phyloP scores from a whole-genome alignment of 2,113 vertebrate species.

The Nesoenas mayeri region DNA sequence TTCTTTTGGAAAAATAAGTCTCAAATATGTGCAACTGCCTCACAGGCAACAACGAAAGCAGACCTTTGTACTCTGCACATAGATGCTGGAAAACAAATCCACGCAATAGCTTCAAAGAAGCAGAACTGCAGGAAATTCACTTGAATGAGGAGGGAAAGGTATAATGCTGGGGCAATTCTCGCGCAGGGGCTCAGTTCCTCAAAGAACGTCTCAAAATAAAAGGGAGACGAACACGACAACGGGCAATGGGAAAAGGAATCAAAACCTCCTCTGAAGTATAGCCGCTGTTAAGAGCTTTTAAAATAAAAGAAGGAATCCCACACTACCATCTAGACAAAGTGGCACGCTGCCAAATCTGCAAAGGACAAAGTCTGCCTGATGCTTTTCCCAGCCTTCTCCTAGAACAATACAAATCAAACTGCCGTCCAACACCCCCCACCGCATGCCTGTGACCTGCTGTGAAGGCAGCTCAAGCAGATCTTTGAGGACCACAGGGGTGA shows the following conservation, averaged over 20 bases:
- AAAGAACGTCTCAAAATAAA: not conserved
- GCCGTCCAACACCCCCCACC: not conserved
- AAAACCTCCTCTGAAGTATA: not conserved
- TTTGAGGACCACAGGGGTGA: not conserved
- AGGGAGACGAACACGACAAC: not conserved
- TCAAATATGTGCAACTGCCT: not conserved
- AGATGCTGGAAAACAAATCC: slow-evolving; percentile 42
- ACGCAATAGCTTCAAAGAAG: not conserved
- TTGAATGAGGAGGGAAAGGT: not conserved
- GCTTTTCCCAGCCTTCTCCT: not conserved
- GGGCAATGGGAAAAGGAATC: not conserved
- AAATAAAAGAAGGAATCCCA: not conserved
- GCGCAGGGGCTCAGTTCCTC: not conserved
- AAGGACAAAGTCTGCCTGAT: not conserved
- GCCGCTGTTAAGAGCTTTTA: not conserved
- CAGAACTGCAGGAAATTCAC: not conserved
- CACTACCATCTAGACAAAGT: not conserved
- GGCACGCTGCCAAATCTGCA: not conserved
- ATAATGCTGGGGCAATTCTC: not conserved
- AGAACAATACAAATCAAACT: not conserved
- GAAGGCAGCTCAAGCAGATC: not conserved
- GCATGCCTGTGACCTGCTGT: not conserved
- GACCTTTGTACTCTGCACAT: not conserved
- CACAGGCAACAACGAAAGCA: slow-evolving; percentile 12
- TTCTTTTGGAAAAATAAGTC: not conserved